These are phyloP conservation scores for Cardiocondyla obscurior DNA, from an alignment of 1,140 invertebrate genomes.

Conservation along the genomic window DNA sequence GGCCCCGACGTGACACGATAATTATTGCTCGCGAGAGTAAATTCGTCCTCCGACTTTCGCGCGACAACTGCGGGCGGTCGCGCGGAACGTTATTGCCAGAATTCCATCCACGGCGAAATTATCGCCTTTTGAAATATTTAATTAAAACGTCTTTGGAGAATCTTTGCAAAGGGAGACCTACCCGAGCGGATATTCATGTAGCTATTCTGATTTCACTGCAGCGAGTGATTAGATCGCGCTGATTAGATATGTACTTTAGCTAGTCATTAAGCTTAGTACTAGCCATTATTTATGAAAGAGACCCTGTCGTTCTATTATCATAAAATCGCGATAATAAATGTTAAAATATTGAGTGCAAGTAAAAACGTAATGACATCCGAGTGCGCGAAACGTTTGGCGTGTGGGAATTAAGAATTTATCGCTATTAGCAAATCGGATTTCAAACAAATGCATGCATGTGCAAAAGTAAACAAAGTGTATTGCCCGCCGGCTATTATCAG, in stretches of 20 bases:
- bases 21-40: constrained; percentile 57
- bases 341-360: neutral
- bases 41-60: constrained; percentile 18
- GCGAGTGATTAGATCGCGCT: too few relatives aligned
- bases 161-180: too few relatives aligned
- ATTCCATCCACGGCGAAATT: neutral
- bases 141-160: too few relatives aligned
- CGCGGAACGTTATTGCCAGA: neutral
- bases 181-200: too few relatives aligned
- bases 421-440: constrained; percentile 38
- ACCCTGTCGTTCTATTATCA: neutral
- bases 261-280: too few relatives aligned
- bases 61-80: constrained; percentile 21
- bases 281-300: too few relatives aligned
- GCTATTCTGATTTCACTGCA: too few relatives aligned
- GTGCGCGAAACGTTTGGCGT: neutral
- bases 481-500: constrained; percentile 38
- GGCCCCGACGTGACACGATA: constrained; percentile 58
- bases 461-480: constrained; percentile 43
- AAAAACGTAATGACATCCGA: neutral
- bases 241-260: too few relatives aligned
- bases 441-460: constrained; percentile 33
- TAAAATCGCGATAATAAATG: neutral
- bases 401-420: constrained; percentile 27
- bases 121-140: neutral